Percentiles rank a stretch among this genome's conserved stretches.
phyloP scores from a whole-genome alignment of 2,888 invertebrate genomes.

The Limnephilus lunatus region DNA sequence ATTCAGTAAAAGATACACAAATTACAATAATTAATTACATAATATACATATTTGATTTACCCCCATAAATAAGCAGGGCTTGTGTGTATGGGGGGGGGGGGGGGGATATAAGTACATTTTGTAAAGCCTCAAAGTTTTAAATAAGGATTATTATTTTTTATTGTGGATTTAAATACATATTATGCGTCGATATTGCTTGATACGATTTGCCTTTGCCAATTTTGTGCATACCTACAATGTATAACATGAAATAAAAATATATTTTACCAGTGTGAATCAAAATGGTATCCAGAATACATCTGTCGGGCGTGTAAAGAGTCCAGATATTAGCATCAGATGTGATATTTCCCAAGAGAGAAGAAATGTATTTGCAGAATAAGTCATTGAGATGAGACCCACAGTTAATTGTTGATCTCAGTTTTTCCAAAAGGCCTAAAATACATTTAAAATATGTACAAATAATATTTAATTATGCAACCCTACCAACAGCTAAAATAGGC shows the following conservation, averaged over 20 bases:
- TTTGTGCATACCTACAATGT: background rate
- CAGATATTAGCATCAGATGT: conserved; percentile 79
- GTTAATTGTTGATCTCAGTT: conserved; percentile 73
- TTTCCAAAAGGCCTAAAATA: conserved; percentile 71
- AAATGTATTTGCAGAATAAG: conserved; percentile 77
- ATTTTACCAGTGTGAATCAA: conserved; percentile 75
- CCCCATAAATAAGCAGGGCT: too few relatives aligned
- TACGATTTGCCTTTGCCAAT: background rate
- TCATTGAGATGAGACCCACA: conserved; percentile 72
- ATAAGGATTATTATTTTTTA: too few relatives aligned
- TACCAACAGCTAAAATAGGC: too few relatives aligned
- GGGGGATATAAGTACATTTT: too few relatives aligned
- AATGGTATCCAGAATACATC: conserved; percentile 82
- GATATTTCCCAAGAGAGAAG: conserved; percentile 76
- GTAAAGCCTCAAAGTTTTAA: too few relatives aligned
- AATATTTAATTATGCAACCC: too few relatives aligned
- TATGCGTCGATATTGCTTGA: too few relatives aligned
- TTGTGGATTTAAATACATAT: too few relatives aligned
- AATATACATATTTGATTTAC: too few relatives aligned
- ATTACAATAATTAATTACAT: too few relatives aligned
- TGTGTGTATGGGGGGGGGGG: too few relatives aligned
- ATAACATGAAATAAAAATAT: conserved; percentile 16
- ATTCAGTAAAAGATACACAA: too few relatives aligned
- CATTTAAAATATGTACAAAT: background rate
- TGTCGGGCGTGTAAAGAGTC: conserved; percentile 82